Base-by-base conservation (phyloP, 1,140 invertebrate genomes). In the Drosophila sulfurigaster region DNA sequence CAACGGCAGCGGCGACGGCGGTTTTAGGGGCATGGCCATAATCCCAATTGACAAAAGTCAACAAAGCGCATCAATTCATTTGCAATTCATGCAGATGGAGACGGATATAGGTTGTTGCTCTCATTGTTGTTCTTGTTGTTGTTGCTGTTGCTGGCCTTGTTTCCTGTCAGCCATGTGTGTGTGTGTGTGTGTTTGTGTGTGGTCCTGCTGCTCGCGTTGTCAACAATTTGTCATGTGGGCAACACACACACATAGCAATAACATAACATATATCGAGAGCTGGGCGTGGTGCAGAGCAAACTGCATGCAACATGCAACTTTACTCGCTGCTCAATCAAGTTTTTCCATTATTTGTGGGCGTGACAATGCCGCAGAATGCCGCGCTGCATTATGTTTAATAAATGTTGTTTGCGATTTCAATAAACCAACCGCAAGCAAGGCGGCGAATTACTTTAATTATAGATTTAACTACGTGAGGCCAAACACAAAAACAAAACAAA, bases 51-150 rank as follows among this genome's bases (percentile, higher is more conserved):
- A 87, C 82, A 88, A 87, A 87, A 87, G 82, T 88, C 83, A 87
- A 87, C 82, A 87, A 86, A 86, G 82, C 82, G 82, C 82, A 86
- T 86, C 83, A 86, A 87, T 83, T 87, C 82, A 87, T 87, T 87
- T 87, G 80, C 83, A 88, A 88, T 87, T 88, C 77, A 78, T 79
- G 78, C 78, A 71, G 66, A 79, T 54, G 52, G 16, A 77, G 63
- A 77, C 48, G 58, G 43, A 63, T 62, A 57, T 54, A 35, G 4
- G 38, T 28, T 35, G 11, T 35, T 54, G 35, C 48, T 71, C 28
- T 20, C 38, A n/a, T 32, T 56, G 49, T 41, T 43, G n/a, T 11
- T 52, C 1, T 32, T 56, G 49, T 41, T 43, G n/a, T 11, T 52
- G 48, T 25, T 57, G 58, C 32, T 71, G 68, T 54, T 43, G 38